These are phyloP conservation scores for Platycheirus rosarum DNA, from an alignment of 2,888 invertebrate species.

Conservation along the genomic window DNA sequence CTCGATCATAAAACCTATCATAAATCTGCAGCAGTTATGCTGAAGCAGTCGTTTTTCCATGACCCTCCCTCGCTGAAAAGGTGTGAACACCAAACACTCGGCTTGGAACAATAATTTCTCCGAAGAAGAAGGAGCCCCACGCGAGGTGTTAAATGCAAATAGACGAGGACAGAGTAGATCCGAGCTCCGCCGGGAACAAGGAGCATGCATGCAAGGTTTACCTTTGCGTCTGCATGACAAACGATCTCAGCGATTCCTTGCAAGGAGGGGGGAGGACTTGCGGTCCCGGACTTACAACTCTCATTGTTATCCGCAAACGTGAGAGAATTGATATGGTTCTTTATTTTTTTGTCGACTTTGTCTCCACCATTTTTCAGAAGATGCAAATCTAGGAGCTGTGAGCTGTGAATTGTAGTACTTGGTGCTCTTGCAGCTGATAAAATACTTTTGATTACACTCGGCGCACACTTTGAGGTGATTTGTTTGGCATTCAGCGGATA, in stretches of 20 bases:
- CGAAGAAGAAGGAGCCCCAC: conserved; percentile 39
- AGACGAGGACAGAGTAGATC: conserved; percentile 18
- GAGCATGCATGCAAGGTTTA: conserved; percentile 39
- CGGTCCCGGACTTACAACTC: not conserved
- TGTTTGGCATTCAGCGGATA: conserved; percentile 69
- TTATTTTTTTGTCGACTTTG: conserved; percentile 24
- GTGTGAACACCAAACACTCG: conserved; percentile 71
- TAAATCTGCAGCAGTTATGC: conserved; percentile 49
- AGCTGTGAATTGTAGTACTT: conserved; percentile 16
- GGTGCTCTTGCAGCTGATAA: conserved; percentile 52
- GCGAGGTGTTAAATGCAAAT: conserved; percentile 69
- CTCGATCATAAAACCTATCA: conserved; percentile 44
- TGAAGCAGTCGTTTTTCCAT: conserved; percentile 48
- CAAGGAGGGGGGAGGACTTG: not conserved
- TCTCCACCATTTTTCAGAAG: conserved; percentile 53
- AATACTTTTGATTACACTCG: conserved; percentile 58
- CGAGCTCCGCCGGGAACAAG: not conserved
- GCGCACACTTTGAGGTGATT: conserved; percentile 65
- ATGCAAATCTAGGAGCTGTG: conserved; percentile 56
- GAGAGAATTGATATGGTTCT: conserved; percentile 66
- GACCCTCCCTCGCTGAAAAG: conserved; percentile 49
- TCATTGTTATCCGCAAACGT: conserved; percentile 68
- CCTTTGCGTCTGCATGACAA: conserved; percentile 60
- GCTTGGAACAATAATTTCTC: conserved; percentile 51
- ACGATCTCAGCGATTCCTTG: conserved; percentile 49